Conservation (phyloP, 2,797 vertebrate genomes). For the Hippocampus kuda region DNA sequence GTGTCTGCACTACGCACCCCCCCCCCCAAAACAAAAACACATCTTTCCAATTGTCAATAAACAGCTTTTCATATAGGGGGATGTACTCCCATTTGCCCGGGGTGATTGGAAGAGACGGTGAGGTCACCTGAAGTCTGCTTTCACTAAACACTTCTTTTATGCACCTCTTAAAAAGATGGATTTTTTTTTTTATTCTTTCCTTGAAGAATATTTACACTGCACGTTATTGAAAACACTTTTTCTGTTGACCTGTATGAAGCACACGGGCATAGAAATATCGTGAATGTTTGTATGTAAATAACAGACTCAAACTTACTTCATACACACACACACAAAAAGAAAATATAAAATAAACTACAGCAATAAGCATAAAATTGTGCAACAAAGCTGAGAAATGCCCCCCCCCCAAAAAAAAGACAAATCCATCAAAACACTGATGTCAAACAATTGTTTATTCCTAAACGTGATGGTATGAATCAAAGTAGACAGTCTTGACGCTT, state of each 20-base stretch:
- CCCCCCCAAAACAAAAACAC: too few relatives aligned
- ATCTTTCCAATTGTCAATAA: conserved; percentile 24
- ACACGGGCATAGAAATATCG: not conserved
- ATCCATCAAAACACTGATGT: conserved; percentile 67
- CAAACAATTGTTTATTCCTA: conserved; percentile 99
- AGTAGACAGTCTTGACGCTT: conserved; percentile 94
- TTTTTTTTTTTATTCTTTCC: not conserved
- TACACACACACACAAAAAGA: not conserved
- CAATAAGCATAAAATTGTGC: too few relatives aligned
- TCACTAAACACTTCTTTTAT: not conserved
- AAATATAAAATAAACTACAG: not conserved
- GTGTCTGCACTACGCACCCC: conserved; percentile 53
- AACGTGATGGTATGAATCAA: conserved; percentile 97
- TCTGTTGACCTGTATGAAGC: not conserved
- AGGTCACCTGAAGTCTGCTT: not conserved
- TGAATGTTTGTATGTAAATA: not conserved
- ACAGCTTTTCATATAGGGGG: conserved; percentile 1
- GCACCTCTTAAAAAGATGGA: not conserved
- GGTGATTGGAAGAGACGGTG: not conserved
- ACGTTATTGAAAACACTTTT: not conserved
- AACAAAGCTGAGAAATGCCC: too few relatives aligned
- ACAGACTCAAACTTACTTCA: not conserved
- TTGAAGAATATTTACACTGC: not conserved
- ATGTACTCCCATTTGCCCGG: not conserved
- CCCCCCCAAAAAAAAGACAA: conserved; percentile 28